phyloP scores from a whole-genome alignment of 35 echinoderm and acorn worm genomes.

The Holothuria glaberrima region DNA sequence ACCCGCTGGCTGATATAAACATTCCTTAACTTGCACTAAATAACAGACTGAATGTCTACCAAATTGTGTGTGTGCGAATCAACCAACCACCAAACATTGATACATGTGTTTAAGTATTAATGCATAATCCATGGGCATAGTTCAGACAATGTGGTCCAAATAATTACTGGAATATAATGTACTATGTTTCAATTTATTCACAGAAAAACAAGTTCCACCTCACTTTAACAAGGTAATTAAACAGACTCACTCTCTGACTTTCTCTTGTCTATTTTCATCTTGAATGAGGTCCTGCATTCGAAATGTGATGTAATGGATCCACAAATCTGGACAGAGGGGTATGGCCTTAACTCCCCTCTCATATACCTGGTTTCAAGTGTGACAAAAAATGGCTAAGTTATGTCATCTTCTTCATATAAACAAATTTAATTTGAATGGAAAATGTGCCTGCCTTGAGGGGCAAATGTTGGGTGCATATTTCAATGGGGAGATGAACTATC shows the following conservation, averaged over 20 bases:
- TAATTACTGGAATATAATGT: too few species aligned
- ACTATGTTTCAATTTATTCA: too few species aligned
- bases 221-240: background rate
- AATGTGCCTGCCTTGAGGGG: background rate
- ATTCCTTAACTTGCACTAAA: too few species aligned
- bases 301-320: constrained; percentile 95
- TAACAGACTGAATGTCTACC: too few species aligned
- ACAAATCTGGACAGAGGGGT: constrained; percentile 83
- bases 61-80: too few species aligned
- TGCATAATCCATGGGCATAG: too few species aligned
- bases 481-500: background rate
- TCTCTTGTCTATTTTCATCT: constrained; percentile 60
- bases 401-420: background rate
- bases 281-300: constrained; percentile 34
- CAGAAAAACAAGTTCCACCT: too few species aligned
- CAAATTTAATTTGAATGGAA: background rate
- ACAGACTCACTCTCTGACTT: constrained; percentile 72
- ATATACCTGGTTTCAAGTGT: constrained; percentile 69
- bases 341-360: constrained; percentile 77
- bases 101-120: too few species aligned
- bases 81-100: too few species aligned
- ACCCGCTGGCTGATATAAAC: too few species aligned
- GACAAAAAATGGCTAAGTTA: background rate
- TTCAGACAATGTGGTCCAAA: too few species aligned
- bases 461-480: background rate